Conservation (phyloP, 2,888 invertebrate species). For the Glaucopsyche alexis region DNA sequence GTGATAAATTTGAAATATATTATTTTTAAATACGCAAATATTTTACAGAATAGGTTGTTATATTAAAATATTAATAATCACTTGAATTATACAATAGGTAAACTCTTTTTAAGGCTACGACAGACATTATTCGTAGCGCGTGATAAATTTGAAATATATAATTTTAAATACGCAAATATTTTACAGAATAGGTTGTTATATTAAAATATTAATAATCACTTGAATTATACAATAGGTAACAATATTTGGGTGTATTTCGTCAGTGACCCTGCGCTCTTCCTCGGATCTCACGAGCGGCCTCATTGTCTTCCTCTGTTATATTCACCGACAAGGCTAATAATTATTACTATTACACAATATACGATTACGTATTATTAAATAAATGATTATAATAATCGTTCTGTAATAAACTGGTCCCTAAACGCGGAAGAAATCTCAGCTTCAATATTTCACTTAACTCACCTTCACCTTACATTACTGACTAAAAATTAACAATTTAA, state of each 20-base stretch:
- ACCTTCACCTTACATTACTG: too few relatives aligned
- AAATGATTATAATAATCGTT: background rate
- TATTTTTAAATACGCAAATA: too few relatives aligned
- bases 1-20: background rate
- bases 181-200: too few relatives aligned
- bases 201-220: background rate
- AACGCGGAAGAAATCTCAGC: background rate
- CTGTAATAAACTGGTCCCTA: background rate
- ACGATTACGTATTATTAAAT: background rate
- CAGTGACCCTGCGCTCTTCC: constrained; percentile 16
- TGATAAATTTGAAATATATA: background rate
- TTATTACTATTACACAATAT: background rate
- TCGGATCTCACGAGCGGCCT: background rate
- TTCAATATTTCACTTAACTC: background rate
- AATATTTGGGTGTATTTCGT: background rate
- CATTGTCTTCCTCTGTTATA: constrained; percentile 16
- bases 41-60: too few relatives aligned
- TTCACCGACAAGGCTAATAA: background rate
- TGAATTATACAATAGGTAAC: constrained; percentile 1
- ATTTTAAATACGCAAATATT: too few relatives aligned
- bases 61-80: background rate
- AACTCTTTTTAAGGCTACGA: background rate
- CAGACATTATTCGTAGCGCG: background rate
- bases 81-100: constrained; percentile 5
- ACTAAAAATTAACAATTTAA: background rate